Percentiles rank a stretch among this genome's conserved stretches.
Evolutionary conservation across 2,113 vertebrate species (phyloP).

Genomic region (Benitochromis conjunctus): DNA sequence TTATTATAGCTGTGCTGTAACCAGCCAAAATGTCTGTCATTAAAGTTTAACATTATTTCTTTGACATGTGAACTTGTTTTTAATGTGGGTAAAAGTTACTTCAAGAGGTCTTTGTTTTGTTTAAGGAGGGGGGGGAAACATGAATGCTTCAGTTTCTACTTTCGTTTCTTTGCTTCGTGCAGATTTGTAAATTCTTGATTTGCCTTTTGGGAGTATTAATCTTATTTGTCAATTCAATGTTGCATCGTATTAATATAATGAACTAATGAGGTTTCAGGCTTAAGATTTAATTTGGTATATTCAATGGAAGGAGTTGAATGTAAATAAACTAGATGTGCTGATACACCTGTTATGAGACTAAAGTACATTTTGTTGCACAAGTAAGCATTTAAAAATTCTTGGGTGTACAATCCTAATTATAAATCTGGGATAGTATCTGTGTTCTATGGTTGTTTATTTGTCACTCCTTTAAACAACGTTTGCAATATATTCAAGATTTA

Average conservation of each 20-base stretch:
- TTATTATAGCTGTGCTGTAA: not conserved
- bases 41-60: not conserved
- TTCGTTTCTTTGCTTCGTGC: not conserved
- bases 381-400: not conserved
- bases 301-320: not conserved
- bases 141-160: not conserved
- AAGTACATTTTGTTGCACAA: not conserved
- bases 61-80: not conserved
- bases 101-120: not conserved
- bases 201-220: not conserved
- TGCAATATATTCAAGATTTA: not conserved
- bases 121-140: fast-evolving
- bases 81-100: not conserved
- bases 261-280: not conserved
- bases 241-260: not conserved
- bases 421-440: not conserved
- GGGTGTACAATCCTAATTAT: not conserved
- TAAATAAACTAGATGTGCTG: conserved; percentile 22
- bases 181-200: not conserved
- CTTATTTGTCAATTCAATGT: not conserved
- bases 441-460: not conserved
- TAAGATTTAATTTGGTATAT: not conserved
- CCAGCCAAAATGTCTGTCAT: not conserved
- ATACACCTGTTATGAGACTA: not conserved
- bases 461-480: not conserved